phyloP scores from a whole-genome alignment of 2,888 invertebrate genomes.

The Cantharis nigra region DNA sequence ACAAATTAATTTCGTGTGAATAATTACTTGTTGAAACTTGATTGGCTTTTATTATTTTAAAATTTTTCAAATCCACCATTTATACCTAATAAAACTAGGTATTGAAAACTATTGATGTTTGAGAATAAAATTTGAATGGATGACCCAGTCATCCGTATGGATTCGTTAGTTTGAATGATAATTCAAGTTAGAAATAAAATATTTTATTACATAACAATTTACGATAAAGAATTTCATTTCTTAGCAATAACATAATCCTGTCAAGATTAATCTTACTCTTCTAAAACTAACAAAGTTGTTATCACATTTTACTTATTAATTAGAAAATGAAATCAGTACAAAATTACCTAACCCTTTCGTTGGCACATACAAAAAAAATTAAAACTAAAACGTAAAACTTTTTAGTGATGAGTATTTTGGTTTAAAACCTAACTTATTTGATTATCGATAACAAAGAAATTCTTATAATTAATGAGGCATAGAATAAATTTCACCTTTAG shows the following conservation, averaged over 20 bases:
- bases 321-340: background rate
- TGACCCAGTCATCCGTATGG: background rate
- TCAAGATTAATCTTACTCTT: background rate
- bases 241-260: background rate
- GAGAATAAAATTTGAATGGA: no score
- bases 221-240: background rate
- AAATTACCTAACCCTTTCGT: background rate
- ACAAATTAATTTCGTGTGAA: background rate
- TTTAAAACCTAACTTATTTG: background rate
- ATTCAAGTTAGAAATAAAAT: background rate
- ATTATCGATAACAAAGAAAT: background rate
- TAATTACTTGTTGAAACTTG: background rate
- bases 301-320: background rate
- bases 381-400: background rate
- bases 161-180: background rate
- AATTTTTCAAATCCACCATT: background rate
- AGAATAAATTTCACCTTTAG: background rate
- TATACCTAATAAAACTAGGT: no score
- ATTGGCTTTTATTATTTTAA: background rate
- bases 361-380: background rate
- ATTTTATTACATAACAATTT: background rate
- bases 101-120: no score
- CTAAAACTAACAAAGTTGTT: background rate
- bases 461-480: background rate
- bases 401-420: background rate